Percentiles rank a stretch among this genome's conserved stretches.
Evolutionary conservation across 2,888 invertebrate genomes (phyloP).

Genomic region (Sialis fuliginosa): DNA sequence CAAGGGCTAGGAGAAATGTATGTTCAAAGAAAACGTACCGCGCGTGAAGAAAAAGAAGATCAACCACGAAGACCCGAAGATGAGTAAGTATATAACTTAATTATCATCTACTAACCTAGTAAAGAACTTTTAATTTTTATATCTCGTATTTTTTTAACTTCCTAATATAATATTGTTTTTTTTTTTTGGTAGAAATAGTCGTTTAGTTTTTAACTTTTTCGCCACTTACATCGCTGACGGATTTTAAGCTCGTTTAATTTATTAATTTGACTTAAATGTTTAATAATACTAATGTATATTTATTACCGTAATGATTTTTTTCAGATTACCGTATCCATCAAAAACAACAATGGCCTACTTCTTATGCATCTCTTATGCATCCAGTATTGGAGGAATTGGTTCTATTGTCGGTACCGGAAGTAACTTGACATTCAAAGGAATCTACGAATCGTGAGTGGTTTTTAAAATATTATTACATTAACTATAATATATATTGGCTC

Average conservation of each 20-base stretch:
- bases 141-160: no score
- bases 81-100: slow-evolving; percentile 22
- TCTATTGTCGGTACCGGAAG: slow-evolving; percentile 51
- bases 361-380: slow-evolving; percentile 62
- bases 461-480: slow-evolving; percentile 1
- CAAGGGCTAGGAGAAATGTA: slow-evolving; percentile 52
- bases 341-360: slow-evolving; percentile 63
- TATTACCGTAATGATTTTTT: slow-evolving; percentile 8
- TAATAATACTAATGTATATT: not conserved
- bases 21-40: slow-evolving; percentile 21
- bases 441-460: slow-evolving; percentile 43
- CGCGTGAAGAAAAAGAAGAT: slow-evolving; percentile 16
- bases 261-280: no score
- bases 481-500: not conserved
- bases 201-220: no score
- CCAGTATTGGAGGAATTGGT: slow-evolving; percentile 45
- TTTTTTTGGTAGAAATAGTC: no score
- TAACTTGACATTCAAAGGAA: slow-evolving; percentile 68
- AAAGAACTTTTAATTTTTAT: no score
- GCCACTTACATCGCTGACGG: no score
- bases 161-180: no score
- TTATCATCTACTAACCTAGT: no score
- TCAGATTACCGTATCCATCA: slow-evolving; percentile 43
- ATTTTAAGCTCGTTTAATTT: no score
- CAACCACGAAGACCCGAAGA: slow-evolving; percentile 18